Base-by-base conservation (phyloP, 2,888 invertebrate species). In the Leptinotarsa juncta region DNA sequence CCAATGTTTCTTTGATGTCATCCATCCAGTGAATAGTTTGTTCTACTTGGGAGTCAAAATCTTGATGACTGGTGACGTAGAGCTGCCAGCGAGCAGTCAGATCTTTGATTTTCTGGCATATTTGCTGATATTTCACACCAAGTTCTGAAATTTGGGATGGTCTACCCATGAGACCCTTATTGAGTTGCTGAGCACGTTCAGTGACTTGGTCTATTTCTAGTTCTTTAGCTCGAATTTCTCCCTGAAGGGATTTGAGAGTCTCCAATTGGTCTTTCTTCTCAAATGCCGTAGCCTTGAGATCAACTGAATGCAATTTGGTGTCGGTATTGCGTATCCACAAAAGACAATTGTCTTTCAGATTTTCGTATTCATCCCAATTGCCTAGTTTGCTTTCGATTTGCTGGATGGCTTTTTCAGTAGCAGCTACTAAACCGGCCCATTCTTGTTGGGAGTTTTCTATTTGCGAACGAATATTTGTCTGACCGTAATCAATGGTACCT, bases 311-410 rank as follows among this genome's bases (percentile, higher is more conserved):
- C 32, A 98, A 90, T 85, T 94, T 94, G 23, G 93, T 94, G 83
- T 98, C 97, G 0, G 95, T 94, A 76, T 95, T 94, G 77, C 96
- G 92, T 71, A 98, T 93, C 97, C 97, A 98, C 50, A 91, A 88
- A 73, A 95, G 89, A 81, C 97, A 96, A 78, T 94, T 92, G 82
- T 97, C 97, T 85, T 95, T 95, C 83, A 95, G 89, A 23, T 91
- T 90, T 85, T 98, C 98, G 85, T 96, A 97, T 84, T 97, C 97
- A 71, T 93, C 92, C 97, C 97, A 98, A 84, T 96, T 95, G 83
- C 94, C 93, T 67, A 97, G 90, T 86, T 97, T 96, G 66, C 90
- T 92, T 86, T 97, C 95, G 71, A 98, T 89, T 1, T 91, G 90
- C 81, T 94, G 94, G 66, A 96, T 95, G 0, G 94, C 94, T 16